A percentile compares a stretch with the other conserved stretches of the same genome.
Conservation (phyloP, 2,888 invertebrate species). For the Falcaria lacertinaria region DNA sequence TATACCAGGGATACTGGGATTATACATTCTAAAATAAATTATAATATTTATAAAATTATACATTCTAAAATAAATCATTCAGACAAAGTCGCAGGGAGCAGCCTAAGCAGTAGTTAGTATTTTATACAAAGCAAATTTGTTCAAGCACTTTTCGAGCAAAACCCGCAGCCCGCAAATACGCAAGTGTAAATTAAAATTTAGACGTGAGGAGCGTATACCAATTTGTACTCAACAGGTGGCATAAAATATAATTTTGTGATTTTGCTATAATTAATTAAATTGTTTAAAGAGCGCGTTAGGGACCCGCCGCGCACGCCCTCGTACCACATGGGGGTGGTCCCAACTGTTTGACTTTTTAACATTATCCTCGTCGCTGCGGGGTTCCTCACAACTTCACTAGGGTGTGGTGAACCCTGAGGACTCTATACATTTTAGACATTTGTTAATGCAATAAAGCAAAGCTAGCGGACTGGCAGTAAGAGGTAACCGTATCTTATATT, state of each 20-base stretch:
- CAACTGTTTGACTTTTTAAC: slow-evolving; percentile 42
- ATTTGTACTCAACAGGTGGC: slow-evolving; percentile 32
- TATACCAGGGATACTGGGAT: too few relatives aligned
- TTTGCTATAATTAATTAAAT: too few relatives aligned
- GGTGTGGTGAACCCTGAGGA: slow-evolving; percentile 1
- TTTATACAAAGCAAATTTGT: not conserved
- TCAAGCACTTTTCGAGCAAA: not conserved
- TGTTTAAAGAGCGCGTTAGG: slow-evolving; percentile 51
- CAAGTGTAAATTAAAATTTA: not conserved
- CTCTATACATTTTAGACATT: not conserved
- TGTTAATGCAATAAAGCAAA: too few relatives aligned
- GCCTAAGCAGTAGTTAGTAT: too few relatives aligned
- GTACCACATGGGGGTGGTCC: slow-evolving; percentile 41
- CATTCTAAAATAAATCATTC: too few relatives aligned
- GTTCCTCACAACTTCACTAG: slow-evolving; percentile 2
- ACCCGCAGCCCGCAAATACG: not conserved
- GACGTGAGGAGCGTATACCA: slow-evolving; percentile 21
- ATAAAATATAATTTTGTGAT: slow-evolving; percentile 26
- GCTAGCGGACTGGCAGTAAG: too few relatives aligned
- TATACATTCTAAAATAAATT: too few relatives aligned
- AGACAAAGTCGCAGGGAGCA: too few relatives aligned
- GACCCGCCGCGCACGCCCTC: slow-evolving; percentile 67
- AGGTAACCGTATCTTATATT: too few relatives aligned
- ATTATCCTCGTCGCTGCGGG: slow-evolving; percentile 43
- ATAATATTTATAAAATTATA: too few relatives aligned